phyloP scores from a whole-genome alignment of 2,797 vertebrate species.

The Enteromius anoplus region DNA sequence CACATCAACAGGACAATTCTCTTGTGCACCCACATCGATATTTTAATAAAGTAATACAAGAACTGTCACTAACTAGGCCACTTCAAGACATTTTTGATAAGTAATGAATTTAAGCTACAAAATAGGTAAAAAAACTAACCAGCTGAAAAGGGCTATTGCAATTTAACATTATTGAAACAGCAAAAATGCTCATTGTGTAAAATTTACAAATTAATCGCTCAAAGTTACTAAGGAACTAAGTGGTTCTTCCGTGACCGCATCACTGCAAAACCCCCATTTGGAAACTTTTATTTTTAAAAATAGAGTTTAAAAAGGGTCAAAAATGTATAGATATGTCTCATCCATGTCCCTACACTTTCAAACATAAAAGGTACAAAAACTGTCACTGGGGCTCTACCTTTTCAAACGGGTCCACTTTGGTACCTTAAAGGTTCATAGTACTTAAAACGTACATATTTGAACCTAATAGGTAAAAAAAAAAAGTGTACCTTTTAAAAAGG shows the following conservation, averaged over 20 bases:
- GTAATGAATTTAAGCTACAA: background rate
- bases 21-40: conserved; percentile 35
- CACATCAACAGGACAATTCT: conserved; percentile 49
- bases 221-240: background rate
- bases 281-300: background rate
- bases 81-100: background rate
- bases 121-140: background rate
- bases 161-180: background rate
- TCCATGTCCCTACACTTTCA: background rate
- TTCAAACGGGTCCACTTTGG: too few relatives aligned
- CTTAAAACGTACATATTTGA: too few relatives aligned
- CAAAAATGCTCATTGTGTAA: background rate
- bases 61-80: conserved; percentile 5
- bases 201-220: background rate
- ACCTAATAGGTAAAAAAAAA: too few relatives aligned
- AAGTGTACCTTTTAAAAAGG: too few relatives aligned
- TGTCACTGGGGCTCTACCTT: too few relatives aligned
- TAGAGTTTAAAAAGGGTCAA: background rate
- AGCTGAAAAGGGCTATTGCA: background rate
- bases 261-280: background rate
- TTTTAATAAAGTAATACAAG: conserved; percentile 14
- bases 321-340: background rate
- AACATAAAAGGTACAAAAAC: too few relatives aligned
- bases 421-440: too few relatives aligned
- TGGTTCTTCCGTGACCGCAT: background rate